These are phyloP conservation scores for Drosophila nikananu DNA, from an alignment of 1,140 invertebrate genomes.

Conservation along the genomic window DNA sequence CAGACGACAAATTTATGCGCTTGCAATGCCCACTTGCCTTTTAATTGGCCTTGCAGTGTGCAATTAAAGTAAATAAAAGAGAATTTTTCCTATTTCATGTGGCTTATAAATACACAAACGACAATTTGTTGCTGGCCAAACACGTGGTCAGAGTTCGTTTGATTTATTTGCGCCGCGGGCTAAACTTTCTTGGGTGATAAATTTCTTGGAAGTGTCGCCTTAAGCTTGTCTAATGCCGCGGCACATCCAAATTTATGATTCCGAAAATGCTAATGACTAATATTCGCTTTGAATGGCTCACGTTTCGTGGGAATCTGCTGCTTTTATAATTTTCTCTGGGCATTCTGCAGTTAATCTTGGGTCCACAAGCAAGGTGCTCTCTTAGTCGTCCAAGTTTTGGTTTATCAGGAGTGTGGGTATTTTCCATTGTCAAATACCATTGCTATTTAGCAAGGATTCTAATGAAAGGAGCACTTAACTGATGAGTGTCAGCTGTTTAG, in stretches of 20 bases:
- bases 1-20: conserved; percentile 73
- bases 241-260: conserved; percentile 42
- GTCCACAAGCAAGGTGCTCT: conserved; percentile 6
- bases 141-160: conserved; percentile 29
- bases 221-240: conserved; percentile 58
- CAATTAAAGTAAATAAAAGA: conserved; percentile 36
- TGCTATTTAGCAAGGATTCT: background rate
- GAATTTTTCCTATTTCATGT: conserved; percentile 33
- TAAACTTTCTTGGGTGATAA: conserved; percentile 50
- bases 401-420: background rate
- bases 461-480: background rate
- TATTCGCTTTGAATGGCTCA: conserved; percentile 41
- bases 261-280: conserved; percentile 62
- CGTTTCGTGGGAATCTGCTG: conserved; percentile 12
- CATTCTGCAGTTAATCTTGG: conserved; percentile 3
- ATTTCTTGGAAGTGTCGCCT: conserved; percentile 42
- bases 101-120: conserved; percentile 18
- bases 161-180: conserved; percentile 54
- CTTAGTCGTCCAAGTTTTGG: conserved; percentile 2
- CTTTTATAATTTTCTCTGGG: conserved; percentile 6
- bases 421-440: conserved; percentile 12
- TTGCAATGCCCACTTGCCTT: conserved; percentile 37
- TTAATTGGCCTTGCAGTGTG: conserved; percentile 55
- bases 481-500: conserved; percentile 6
- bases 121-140: conserved; percentile 32